A percentile compares a stretch with the other conserved stretches of the same genome.
Conservation (phyloP, 2,797 vertebrate genomes). For the Sternotherus odoratus region DNA sequence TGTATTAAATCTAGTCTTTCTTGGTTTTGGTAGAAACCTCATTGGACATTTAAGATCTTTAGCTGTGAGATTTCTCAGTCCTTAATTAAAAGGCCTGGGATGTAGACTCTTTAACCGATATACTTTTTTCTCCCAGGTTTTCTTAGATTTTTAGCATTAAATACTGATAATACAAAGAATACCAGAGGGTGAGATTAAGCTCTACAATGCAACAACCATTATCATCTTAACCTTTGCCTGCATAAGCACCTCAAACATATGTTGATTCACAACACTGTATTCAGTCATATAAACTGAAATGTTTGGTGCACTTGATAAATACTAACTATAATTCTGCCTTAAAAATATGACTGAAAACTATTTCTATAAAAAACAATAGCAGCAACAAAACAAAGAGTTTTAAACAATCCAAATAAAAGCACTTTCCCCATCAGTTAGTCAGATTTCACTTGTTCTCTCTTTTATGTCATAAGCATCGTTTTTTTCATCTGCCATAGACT, state of each 20-base stretch:
- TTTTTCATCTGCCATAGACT: neutral
- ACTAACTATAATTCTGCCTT: neutral
- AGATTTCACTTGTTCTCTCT: neutral
- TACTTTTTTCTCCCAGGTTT: neutral
- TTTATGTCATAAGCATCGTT: neutral
- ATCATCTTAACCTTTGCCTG: neutral
- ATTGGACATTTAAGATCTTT: neutral
- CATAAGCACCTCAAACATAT: neutral
- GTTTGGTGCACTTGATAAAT: neutral
- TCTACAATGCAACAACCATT: neutral
- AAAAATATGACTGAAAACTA: neutral
- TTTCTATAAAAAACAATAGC: neutral
- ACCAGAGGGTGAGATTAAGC: neutral
- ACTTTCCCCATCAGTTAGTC: neutral
- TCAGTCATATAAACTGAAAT: neutral
- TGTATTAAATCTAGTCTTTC: neutral
- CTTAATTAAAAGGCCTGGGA: neutral
- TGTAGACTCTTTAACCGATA: neutral
- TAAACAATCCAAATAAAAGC: neutral
- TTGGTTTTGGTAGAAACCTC: neutral
- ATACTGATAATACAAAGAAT: neutral
- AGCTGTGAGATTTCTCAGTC: neutral
- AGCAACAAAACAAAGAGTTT: neutral
- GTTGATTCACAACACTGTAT: neutral
- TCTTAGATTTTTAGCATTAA: neutral